Conservation (phyloP, 2,888 invertebrate species). For the Ornithoptera alexandrae region DNA sequence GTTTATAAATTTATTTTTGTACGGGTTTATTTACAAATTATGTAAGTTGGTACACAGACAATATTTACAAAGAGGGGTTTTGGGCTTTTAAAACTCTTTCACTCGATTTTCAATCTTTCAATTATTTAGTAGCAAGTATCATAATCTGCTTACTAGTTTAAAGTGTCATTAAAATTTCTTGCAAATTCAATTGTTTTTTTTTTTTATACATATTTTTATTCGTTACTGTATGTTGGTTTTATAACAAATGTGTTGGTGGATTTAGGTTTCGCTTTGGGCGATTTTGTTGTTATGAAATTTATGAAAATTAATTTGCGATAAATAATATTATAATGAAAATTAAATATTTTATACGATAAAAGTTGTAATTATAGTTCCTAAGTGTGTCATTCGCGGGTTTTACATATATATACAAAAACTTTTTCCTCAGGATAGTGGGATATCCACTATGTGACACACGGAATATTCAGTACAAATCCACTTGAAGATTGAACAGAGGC, state of each 20-base stretch:
- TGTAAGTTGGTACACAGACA: constrained; percentile 39
- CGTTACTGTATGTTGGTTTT: no score
- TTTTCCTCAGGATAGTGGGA: neutral
- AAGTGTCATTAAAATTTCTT: constrained; percentile 4
- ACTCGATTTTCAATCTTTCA: neutral
- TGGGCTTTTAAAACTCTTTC: neutral
- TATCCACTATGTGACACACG: constrained; percentile 6
- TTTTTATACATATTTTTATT: neutral
- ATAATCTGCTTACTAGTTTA: constrained; percentile 6
- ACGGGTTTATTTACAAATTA: constrained; percentile 31
- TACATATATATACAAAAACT: neutral
- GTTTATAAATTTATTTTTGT: no score
- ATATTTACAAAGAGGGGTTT: constrained; percentile 64
- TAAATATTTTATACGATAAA: neutral
- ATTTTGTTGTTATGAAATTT: neutral
- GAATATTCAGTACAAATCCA: constrained; percentile 51
- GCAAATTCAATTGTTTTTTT: neutral
- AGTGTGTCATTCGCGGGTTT: neutral
- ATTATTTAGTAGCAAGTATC: neutral
- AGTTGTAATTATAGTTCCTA: neutral
- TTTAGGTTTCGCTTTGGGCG: neutral
- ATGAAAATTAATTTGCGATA: neutral
- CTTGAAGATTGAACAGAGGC: constrained; percentile 68
- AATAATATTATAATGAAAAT: neutral
- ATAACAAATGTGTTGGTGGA: neutral